These are phyloP conservation scores for Terebella lapidaria DNA, from an alignment of 2,888 invertebrate genomes.

Conservation along the genomic window DNA sequence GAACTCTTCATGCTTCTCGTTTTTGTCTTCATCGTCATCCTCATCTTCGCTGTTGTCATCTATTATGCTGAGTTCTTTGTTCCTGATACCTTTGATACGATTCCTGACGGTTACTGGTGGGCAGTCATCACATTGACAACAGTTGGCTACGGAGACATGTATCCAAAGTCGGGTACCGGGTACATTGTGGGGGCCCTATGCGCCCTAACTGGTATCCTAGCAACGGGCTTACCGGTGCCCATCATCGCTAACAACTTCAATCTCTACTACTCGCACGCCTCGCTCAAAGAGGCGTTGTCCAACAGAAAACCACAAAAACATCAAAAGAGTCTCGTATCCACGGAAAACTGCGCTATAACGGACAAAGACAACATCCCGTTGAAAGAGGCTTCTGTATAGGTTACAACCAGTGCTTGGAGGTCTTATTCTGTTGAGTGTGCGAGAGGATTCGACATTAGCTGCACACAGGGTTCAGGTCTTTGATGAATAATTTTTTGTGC, in stretches of 20 bases:
- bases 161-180: constrained; percentile 30
- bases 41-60: constrained; percentile 32
- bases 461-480: too few relatives aligned
- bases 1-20: constrained; percentile 30
- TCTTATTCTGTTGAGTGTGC: too few relatives aligned
- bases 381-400: background rate
- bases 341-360: background rate
- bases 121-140: constrained; percentile 38
- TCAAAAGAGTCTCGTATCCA: background rate
- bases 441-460: too few relatives aligned
- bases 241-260: constrained; percentile 39
- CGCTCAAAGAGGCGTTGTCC: constrained; percentile 18
- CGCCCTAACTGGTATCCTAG: constrained; percentile 35
- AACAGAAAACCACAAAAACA: constrained; percentile 12
- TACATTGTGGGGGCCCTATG: constrained; percentile 36
- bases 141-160: constrained; percentile 38
- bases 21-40: constrained; percentile 28
- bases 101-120: constrained; percentile 34
- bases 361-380: background rate
- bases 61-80: constrained; percentile 31
- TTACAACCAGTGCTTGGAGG: too few relatives aligned
- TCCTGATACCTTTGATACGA: constrained; percentile 27
- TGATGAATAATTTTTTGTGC: too few relatives aligned
- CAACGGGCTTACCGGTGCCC: constrained; percentile 39
- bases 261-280: constrained; percentile 29